A percentile compares a stretch with the other conserved stretches of the same genome.
phyloP scores from a whole-genome alignment of 2,888 invertebrate species.

The Notodonta ziczac region DNA sequence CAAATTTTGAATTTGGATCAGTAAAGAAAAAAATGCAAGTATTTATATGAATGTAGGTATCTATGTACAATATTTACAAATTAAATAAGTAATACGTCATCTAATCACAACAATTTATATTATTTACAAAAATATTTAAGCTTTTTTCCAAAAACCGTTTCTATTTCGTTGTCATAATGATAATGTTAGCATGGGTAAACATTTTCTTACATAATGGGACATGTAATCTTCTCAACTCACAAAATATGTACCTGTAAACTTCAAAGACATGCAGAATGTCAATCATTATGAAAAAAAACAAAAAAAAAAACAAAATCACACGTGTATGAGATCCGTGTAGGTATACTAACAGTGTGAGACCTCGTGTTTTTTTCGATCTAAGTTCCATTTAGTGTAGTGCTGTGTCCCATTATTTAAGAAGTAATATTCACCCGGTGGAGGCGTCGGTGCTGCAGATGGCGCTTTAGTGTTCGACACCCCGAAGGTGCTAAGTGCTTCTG shows the following conservation, averaged over 20 bases:
- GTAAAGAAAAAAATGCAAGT: slow-evolving; percentile 11
- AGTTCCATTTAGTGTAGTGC: slow-evolving; percentile 32
- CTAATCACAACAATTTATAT: no score
- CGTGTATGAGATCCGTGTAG: slow-evolving; percentile 26
- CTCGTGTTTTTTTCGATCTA: slow-evolving; percentile 17
- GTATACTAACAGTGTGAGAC: slow-evolving; percentile 11
- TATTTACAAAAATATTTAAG: no score
- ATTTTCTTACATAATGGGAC: slow-evolving; percentile 52
- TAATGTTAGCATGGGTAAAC: slow-evolving; percentile 27
- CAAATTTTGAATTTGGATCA: slow-evolving; percentile 23
- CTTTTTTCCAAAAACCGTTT: no score
- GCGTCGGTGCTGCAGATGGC: slow-evolving; percentile 81
- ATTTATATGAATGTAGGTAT: neutral
- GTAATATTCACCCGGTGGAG: slow-evolving; percentile 83
- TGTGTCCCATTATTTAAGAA: slow-evolving; percentile 68
- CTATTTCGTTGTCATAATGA: neutral
- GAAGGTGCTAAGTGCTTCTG: slow-evolving; percentile 88
- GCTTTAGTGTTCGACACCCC: slow-evolving; percentile 87
- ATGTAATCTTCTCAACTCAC: slow-evolving; percentile 18
- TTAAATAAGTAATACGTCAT: no score
- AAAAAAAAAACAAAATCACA: slow-evolving; percentile 19
- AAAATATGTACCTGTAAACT: slow-evolving; percentile 32
- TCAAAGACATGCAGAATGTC: slow-evolving; percentile 19
- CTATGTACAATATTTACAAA: slow-evolving; percentile 31
- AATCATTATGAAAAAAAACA: slow-evolving; percentile 16